These are phyloP conservation scores for Melangyna quadrimaculata DNA, from an alignment of 2,888 invertebrate species.

Conservation along the genomic window DNA sequence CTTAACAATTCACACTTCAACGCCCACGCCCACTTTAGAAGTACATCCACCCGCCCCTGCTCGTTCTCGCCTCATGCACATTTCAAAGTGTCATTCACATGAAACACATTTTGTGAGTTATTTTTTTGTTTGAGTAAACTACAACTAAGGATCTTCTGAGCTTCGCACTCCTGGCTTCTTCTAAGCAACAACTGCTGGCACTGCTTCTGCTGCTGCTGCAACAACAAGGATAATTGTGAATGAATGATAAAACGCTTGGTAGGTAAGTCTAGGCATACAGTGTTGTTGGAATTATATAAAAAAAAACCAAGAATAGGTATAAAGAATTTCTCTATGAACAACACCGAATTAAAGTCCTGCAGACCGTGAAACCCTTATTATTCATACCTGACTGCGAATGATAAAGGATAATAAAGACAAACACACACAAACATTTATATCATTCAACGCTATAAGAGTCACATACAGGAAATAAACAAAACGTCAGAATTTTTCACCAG, in stretches of 20 bases:
- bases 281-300: neutral
- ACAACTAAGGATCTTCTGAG: conserved; percentile 42
- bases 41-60: neutral
- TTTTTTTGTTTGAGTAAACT: conserved; percentile 49
- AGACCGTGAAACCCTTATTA: conserved; percentile 71
- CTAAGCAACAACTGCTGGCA: conserved; percentile 41
- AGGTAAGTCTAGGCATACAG: neutral
- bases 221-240: conserved; percentile 28
- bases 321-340: conserved; percentile 31
- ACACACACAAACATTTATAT: neutral
- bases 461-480: conserved; percentile 30
- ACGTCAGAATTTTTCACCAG: conserved; percentile 52
- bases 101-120: conserved; percentile 19
- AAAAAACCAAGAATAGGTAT: neutral
- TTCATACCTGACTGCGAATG: conserved; percentile 58
- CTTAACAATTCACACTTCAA: conserved; percentile 61
- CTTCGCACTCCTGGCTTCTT: neutral
- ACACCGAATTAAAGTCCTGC: conserved; percentile 64
- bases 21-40: conserved; percentile 7
- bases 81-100: conserved; percentile 67
- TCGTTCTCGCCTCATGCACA: neutral
- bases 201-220: neutral
- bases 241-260: conserved; percentile 44
- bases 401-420: conserved; percentile 54
- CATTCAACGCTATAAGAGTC: neutral